Conservation (phyloP, 2,113 vertebrate species). For the Ornithorhynchus anatinus region DNA sequence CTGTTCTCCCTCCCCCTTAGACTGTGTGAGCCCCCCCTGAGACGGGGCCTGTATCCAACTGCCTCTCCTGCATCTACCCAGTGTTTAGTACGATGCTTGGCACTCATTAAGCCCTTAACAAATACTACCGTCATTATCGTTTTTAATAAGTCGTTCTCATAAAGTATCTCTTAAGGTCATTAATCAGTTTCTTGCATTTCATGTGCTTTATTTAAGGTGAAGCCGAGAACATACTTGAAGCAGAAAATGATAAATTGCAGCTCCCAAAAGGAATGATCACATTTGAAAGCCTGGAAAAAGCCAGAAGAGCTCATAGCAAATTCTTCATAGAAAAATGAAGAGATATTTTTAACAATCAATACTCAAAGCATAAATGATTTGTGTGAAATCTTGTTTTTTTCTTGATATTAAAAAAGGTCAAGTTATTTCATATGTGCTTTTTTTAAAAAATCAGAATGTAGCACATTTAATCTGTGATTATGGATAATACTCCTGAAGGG, state of each 20-base stretch:
- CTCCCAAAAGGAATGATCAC: conserved; percentile 79
- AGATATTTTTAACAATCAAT: background rate
- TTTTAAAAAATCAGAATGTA: conserved; percentile 36
- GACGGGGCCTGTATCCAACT: no score
- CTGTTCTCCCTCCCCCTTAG: no score
- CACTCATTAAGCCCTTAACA: no score
- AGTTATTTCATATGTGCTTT: conserved; percentile 7
- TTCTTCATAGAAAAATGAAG: conserved; percentile 77
- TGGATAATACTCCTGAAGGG: background rate
- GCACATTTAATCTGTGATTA: background rate
- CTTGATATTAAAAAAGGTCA: conserved; percentile 6
- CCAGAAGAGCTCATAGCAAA: conserved; percentile 73
- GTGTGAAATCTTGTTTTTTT: conserved; percentile 37
- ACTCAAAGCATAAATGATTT: conserved; percentile 4
- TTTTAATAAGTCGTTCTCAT: no score
- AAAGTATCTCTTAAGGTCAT: no score
- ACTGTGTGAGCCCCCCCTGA: no score
- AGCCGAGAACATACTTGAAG: conserved; percentile 81
- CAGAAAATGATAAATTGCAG: conserved; percentile 69
- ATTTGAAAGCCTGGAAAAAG: conserved; percentile 85
- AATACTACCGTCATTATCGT: no score
- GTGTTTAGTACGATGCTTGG: no score
- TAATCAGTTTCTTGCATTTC: background rate
- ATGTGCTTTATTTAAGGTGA: conserved; percentile 71
- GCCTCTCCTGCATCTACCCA: no score